phyloP scores from a whole-genome alignment of 1,140 invertebrate species.

The Nephila pilipes region DNA sequence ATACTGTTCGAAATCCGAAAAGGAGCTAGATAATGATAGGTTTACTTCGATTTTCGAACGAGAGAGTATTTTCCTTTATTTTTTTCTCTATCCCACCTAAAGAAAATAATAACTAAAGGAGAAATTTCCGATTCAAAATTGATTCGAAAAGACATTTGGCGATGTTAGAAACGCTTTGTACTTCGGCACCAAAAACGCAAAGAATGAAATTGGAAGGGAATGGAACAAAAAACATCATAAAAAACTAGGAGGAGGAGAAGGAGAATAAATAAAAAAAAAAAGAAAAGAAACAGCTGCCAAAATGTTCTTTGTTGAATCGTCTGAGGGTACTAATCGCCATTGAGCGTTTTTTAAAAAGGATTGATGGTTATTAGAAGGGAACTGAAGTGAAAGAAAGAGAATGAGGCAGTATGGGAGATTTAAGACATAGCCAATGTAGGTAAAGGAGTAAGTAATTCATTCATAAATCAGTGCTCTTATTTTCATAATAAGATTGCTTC shows the following conservation, averaged over 20 bases:
- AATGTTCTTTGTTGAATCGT: constrained; percentile 70
- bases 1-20: neutral
- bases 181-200: constrained; percentile 1
- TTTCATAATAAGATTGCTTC: constrained; percentile 36
- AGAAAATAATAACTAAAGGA: constrained; percentile 17
- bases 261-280: neutral
- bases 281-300: constrained; percentile 67
- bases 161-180: constrained; percentile 40
- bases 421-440: neutral
- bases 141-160: constrained; percentile 73
- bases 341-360: constrained; percentile 69
- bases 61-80: constrained; percentile 29
- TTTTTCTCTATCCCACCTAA: neutral
- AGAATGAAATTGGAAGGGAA: neutral
- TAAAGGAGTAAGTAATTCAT: constrained; percentile 46
- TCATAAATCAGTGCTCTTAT: constrained; percentile 62
- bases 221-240: neutral
- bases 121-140: constrained; percentile 74
- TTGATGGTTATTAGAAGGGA: constrained; percentile 70
- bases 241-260: neutral
- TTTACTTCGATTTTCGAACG: constrained; percentile 41
- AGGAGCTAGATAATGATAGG: constrained; percentile 41
- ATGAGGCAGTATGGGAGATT: neutral
- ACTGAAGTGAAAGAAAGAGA: constrained; percentile 35
- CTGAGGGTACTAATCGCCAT: constrained; percentile 35